A percentile compares a stretch with the other conserved stretches of the same genome.
Evolutionary conservation across 2,113 vertebrate species (phyloP).

Genomic region (Ciconia stormi): DNA sequence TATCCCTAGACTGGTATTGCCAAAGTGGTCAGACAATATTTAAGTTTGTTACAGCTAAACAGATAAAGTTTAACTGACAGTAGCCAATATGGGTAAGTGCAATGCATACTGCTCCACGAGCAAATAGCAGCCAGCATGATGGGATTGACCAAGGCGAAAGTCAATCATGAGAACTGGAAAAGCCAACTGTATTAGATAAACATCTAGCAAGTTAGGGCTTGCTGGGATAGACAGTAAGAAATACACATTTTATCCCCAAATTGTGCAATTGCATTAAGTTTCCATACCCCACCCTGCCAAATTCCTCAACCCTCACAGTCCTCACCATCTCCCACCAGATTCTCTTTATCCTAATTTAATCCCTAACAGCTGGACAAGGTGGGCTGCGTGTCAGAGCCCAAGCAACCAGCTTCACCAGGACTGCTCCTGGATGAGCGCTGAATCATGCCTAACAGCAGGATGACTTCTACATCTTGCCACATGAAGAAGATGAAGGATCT

Average conservation of each 20-base stretch:
- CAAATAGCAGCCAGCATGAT: neutral
- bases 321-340: neutral
- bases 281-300: neutral
- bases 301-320: neutral
- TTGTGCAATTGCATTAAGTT: neutral
- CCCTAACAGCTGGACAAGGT: neutral
- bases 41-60: neutral
- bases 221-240: neutral
- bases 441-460: neutral
- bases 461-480: neutral
- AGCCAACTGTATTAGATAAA: neutral
- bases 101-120: neutral
- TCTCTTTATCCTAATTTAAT: neutral
- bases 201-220: neutral
- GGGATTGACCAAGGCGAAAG: neutral
- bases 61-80: neutral
- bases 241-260: neutral
- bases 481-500: neutral
- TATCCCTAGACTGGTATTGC: neutral
- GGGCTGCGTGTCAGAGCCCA: neutral
- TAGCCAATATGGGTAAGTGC: neutral
- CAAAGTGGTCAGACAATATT: neutral
- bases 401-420: neutral
- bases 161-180: neutral
- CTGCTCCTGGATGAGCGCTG: neutral